Conservation (phyloP, 2,888 invertebrate genomes). For the Periphyllus acericola region DNA sequence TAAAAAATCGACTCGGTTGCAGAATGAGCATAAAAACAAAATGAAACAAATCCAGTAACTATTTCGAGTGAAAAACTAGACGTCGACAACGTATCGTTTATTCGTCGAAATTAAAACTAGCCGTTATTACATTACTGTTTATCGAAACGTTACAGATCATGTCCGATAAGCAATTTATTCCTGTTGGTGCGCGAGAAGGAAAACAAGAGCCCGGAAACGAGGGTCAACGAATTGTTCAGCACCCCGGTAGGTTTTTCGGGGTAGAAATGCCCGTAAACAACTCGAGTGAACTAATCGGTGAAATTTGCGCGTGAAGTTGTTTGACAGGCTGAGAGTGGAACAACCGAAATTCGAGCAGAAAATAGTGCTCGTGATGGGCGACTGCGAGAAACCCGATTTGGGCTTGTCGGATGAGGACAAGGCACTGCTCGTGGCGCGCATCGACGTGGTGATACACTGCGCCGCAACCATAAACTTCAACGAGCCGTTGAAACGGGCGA, state of each 20-base stretch:
- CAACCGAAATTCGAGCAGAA: slow-evolving; percentile 74
- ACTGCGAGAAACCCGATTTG: slow-evolving; percentile 75
- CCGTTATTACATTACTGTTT: not conserved
- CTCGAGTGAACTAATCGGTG: too few relatives aligned
- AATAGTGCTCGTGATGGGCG: slow-evolving; percentile 76
- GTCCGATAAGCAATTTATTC: not conserved
- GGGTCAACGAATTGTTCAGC: too few relatives aligned
- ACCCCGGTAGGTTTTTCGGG: too few relatives aligned
- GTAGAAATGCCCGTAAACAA: too few relatives aligned
- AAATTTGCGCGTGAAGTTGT: too few relatives aligned
- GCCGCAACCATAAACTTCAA: slow-evolving; percentile 92
- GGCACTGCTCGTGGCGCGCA: slow-evolving; percentile 69
- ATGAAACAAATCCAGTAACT: too few relatives aligned
- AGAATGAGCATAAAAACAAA: too few relatives aligned
- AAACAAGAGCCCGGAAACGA: not conserved
- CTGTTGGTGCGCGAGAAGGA: slow-evolving; percentile 27
- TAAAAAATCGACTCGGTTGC: too few relatives aligned
- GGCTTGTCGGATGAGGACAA: slow-evolving; percentile 74
- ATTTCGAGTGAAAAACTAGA: too few relatives aligned
- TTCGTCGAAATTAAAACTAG: not conserved
- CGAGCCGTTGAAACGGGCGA: slow-evolving; percentile 80
- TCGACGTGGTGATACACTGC: slow-evolving; percentile 80
- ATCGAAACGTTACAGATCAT: not conserved
- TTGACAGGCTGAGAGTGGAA: slow-evolving; percentile 47
- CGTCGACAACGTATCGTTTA: not conserved